Base-by-base conservation (phyloP, 2,888 invertebrate genomes). In the Heliconius ethilla region DNA sequence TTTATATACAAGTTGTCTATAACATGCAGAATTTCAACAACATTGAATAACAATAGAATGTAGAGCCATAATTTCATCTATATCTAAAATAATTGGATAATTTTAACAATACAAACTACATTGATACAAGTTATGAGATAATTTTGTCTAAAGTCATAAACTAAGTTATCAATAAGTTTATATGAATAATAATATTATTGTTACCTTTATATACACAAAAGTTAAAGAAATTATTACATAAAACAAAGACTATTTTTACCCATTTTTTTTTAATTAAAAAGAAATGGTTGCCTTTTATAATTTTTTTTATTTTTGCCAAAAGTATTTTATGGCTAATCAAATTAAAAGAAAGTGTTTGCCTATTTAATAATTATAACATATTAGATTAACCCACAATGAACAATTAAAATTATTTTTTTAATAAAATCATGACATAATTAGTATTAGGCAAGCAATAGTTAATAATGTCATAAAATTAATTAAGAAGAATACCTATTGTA, bases 1-100 rank as follows among this genome's bases (percentile, higher is more conserved):
- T 92, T 89, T 90, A 92, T 92, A 92, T 87, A 89, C 85, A 88
- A 88, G 87, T 85, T 86, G 86, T 88, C 90, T 91, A 91, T 87
- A 87, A 89, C 90, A 91, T 91, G 82, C 80, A 81, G 78, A 88
- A 86, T 88, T 86, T 87, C 83, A 91, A 91, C 91, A 90, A 89
- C 88, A 88, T 76, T 89, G 86, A 83, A 89, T 87, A 91, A 90
- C 87, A 89, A 87, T 88, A 87, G 84, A 85, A 81, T 82, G 87
- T 88, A 89, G 89, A 88, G 88, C 89, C 88, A 86, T 88, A 88
- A 88, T 86, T 78, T 78, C 75, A 78, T 75, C 78, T 75, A 79
- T 82, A 78, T 80, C 78, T 84, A 82, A 74, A 77, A 65, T 70
- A 80, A 76, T 75, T 78, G 78, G 82, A 80, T 80, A 82, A 83